Evolutionary conservation across 1,140 invertebrate species (phyloP).

Genomic region (Drosophila ficusphila): DNA sequence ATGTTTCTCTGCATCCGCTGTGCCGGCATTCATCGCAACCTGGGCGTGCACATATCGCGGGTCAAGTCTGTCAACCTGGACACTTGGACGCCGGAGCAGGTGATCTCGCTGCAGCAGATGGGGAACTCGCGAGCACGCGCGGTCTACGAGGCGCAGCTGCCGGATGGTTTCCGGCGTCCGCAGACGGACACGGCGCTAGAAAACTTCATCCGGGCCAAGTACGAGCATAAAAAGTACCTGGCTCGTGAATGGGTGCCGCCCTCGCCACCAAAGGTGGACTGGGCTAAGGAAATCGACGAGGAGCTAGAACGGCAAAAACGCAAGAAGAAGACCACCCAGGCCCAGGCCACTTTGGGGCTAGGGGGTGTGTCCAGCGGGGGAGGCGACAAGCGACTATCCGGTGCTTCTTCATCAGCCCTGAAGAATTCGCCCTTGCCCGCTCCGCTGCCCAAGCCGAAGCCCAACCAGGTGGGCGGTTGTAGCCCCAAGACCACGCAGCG

Average conservation of each 20-base stretch:
- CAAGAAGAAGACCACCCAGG: constrained; percentile 89
- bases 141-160: constrained; percentile 98
- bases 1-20: constrained; percentile 99
- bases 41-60: constrained; percentile 98
- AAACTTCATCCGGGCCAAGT: constrained; percentile 98
- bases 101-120: constrained; percentile 97
- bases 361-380: constrained; percentile 57
- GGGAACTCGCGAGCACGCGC: constrained; percentile 98
- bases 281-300: constrained; percentile 93
- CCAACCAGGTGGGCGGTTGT: constrained; percentile 84
- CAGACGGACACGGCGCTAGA: constrained; percentile 97
- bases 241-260: constrained; percentile 97
- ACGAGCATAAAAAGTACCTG: constrained; percentile 99
- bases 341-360: constrained; percentile 76
- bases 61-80: constrained; percentile 99
- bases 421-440: constrained; percentile 80
- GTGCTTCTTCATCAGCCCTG: constrained; percentile 22
- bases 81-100: constrained; percentile 99
- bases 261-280: constrained; percentile 91
- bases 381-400: constrained; percentile 59
- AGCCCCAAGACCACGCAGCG: constrained; percentile 89
- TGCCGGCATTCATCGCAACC: constrained; percentile 98
- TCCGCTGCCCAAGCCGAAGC: constrained; percentile 85
- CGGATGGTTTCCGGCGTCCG: constrained; percentile 96
- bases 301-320: constrained; percentile 92